phyloP scores from a whole-genome alignment of 2,888 invertebrate species.

The Philhelius pedissequus region DNA sequence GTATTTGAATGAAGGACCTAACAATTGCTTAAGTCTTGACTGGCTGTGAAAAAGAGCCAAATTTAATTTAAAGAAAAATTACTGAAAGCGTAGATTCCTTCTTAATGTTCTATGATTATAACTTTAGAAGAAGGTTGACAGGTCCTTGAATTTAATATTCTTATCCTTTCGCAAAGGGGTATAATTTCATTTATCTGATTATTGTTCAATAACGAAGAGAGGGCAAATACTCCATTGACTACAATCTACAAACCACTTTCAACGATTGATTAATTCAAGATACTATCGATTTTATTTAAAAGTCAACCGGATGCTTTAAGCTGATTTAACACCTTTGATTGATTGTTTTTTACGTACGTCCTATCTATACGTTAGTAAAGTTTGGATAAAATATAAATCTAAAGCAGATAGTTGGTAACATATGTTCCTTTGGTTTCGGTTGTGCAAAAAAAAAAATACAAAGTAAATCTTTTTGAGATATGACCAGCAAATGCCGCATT shows the following conservation, averaged over 20 bases:
- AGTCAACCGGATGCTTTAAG: background rate
- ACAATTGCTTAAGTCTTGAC: background rate
- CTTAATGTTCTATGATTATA: background rate
- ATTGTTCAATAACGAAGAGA: background rate
- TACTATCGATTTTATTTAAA: conserved; percentile 5
- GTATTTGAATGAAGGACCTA: background rate
- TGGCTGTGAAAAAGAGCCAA: background rate
- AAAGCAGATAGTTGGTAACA: background rate
- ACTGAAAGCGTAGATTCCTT: background rate
- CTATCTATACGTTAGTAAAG: background rate
- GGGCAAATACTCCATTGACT: background rate
- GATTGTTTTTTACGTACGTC: background rate
- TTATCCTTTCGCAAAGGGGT: conserved; percentile 9
- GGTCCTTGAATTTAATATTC: background rate
- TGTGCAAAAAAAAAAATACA: background rate
- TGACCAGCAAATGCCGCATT: background rate
- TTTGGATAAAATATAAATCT: background rate
- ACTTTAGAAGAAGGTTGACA: background rate
- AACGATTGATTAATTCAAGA: conserved; percentile 10
- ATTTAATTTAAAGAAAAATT: background rate
- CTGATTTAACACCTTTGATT: conserved; percentile 3
- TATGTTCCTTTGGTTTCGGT: background rate
- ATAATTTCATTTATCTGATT: conserved; percentile 13
- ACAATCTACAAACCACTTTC: background rate
- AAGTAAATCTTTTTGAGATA: conserved; percentile 16